Base-by-base conservation (phyloP, 2,113 vertebrate genomes). In the Vidua chalybeata region DNA sequence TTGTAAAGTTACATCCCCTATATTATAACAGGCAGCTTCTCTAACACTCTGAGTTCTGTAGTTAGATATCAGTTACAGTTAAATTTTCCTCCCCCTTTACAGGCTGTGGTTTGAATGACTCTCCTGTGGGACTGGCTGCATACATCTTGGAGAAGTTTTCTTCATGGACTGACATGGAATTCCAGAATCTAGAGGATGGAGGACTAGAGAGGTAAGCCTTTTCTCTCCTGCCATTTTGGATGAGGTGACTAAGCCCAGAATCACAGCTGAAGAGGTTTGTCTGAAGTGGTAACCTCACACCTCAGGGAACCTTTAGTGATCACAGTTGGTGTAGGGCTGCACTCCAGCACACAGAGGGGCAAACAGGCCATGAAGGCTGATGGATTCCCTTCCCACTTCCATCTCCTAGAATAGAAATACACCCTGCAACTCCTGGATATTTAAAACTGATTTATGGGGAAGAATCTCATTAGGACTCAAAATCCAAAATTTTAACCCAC, bases 61-160 rank as follows among this genome's bases (percentile, higher is more conserved):
- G 61, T 1, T 19, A 2, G 18, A 15, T 71, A 72, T 23, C 11
- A 56, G n/a, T 83, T 75, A 10, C 9, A 13, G 12, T 62, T 75
- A 45, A 4, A 21, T 35, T 58, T 55, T 20, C 58, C 31, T 86
- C 27, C 8, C 86, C 52, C 58, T 41, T 54, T 59, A 18, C 87
- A 98, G 98, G 98, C 66, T 98, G 97, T 48, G 97, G 94, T 22
- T 94, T 98, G 86, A 98, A 98, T 37, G 97, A 98, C 90, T 98
- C 98, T 45, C 98, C 98, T 0, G 96, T 97, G n/a, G 98, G 98
- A 13, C 92, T 98, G 93, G 98, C 98, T 11, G 97, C 98, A 8
- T 98, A 98, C 48, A 97, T 98, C 66, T 76, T 98, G 61, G 98
- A 98, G 94, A 98, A 98, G 81, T 98, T 98, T 90, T 98, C 98